Base-by-base conservation (phyloP, 2,113 vertebrate genomes). In the Phrynocephalus versicolor region DNA sequence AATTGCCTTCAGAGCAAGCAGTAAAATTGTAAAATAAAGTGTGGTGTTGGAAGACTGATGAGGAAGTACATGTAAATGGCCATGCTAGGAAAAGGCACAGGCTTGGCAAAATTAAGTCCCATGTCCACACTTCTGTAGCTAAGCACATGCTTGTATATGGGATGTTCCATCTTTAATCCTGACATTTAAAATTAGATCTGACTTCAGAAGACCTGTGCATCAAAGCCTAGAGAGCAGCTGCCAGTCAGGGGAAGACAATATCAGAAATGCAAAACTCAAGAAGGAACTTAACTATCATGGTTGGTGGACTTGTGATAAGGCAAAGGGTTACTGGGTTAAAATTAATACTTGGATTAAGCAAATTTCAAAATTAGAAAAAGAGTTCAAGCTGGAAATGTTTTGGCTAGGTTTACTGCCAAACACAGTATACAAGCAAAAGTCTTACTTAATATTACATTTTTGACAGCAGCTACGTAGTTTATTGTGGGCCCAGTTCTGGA, bases 1-100 rank as follows among this genome's bases (percentile, higher is more conserved):
- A 89, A 91, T n/a, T 85, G 84, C 39, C 83, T 81, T 33, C 14
- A 51, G 86, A 88, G 7, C 7, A 70, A 86, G 65, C 15, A 15
- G 84, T 55, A 30, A 90, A 58, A 76, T 77, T 51, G 64, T 69
- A 89, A 35, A 16, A 0, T 2, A 1, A 35, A 37, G 30, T 13
- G 73, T 60, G 8, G 80, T 10, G 5, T 51, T 51, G 45, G 37
- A 13, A 2, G 85, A 16, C 19, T 1, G 0, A 69, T 16, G 51
- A 39, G 78, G 27, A 88, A 88, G 30, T 67, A 58, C 1, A 23
- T 27, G 3, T 45, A 88, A n/a, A 13, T 33, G 9, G 25, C 45
- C 45, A 5, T 51, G 45, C 5, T 51, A 51, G 10, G 45, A 51
- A n/a, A 10, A 51, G 16, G 33, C 69, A 19, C 73, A 16, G 55